Evolutionary conservation across 2,888 invertebrate genomes (phyloP).

Genomic region (Pheosia tremula): DNA sequence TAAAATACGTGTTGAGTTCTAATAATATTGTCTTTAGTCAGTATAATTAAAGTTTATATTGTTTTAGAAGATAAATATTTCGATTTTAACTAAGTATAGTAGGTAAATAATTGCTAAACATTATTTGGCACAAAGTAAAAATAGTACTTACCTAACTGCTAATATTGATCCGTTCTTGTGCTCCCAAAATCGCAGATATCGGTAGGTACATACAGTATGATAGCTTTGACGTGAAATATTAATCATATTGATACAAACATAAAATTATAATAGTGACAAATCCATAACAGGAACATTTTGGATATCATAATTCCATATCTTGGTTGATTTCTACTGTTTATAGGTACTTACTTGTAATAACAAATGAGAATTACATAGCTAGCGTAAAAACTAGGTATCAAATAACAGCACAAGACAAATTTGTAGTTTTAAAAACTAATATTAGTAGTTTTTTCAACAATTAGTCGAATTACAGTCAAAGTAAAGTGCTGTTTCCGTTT

Average conservation of each 20-base stretch:
- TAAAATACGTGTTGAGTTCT: constrained; percentile 43
- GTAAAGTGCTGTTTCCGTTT: constrained; percentile 19
- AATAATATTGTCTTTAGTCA: constrained; percentile 56
- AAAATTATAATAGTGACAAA: constrained; percentile 63
- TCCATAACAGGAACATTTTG: constrained; percentile 73
- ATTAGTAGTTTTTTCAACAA: too few relatives aligned
- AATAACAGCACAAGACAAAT: too few relatives aligned
- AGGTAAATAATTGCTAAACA: constrained; percentile 13
- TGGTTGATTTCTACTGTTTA: not conserved
- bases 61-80: not conserved
- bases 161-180: constrained; percentile 65
- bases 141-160: constrained; percentile 32
- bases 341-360: too few relatives aligned
- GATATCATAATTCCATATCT: constrained; percentile 9
- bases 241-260: constrained; percentile 41
- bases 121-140: constrained; percentile 52
- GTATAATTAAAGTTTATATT: constrained; percentile 13
- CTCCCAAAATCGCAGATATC: constrained; percentile 50
- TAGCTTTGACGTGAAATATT: not conserved
- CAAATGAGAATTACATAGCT: too few relatives aligned
- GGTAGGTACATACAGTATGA: not conserved
- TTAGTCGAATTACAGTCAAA: not conserved
- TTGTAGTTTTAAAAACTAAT: too few relatives aligned
- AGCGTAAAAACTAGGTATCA: too few relatives aligned
- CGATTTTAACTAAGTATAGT: not conserved